Evolutionary conservation across 2,797 vertebrate species (phyloP).

Genomic region (Labeo calbasu): DNA sequence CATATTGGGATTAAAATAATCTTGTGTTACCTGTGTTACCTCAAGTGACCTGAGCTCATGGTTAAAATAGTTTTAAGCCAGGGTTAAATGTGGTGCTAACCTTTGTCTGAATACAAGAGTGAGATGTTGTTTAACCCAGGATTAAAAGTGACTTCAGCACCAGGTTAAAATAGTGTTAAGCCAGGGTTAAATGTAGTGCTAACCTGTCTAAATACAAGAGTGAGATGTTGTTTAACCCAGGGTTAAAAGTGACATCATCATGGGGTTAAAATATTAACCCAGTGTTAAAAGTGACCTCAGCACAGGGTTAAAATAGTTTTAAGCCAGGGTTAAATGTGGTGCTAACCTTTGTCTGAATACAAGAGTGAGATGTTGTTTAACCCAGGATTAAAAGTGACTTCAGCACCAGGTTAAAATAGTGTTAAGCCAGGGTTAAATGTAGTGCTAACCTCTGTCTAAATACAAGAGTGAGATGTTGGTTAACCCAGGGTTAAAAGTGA

Average conservation of each 20-base stretch:
- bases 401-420: not conserved
- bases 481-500: not conserved
- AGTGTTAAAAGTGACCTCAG: too few relatives aligned
- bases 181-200: not conserved
- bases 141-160: not conserved
- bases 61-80: not conserved
- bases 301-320: not conserved
- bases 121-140: not conserved
- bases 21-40: too few relatives aligned
- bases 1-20: not conserved
- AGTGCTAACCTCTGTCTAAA: not conserved
- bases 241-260: not conserved
- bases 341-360: not conserved
- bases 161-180: not conserved
- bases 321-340: not conserved
- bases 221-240: not conserved
- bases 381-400: not conserved
- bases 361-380: not conserved
- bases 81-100: not conserved
- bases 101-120: too few relatives aligned
- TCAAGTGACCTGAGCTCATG: too few relatives aligned
- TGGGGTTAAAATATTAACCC: too few relatives aligned
- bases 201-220: too few relatives aligned
- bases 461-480: too few relatives aligned
- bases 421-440: not conserved